Base-by-base conservation (phyloP, 2,888 invertebrate genomes). In the Antheraea assamensis region DNA sequence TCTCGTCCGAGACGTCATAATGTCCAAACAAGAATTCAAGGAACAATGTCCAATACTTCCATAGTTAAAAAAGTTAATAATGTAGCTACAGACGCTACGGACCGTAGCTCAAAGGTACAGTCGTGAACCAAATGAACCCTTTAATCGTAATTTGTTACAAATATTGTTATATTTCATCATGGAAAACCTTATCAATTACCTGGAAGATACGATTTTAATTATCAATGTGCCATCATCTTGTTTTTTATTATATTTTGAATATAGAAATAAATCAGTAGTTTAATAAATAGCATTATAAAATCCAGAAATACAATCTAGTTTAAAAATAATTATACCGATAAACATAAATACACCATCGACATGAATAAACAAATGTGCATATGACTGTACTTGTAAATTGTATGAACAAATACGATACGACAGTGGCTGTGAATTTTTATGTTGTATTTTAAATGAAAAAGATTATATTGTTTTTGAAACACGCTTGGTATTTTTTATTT, bases 351-450 rank as follows among this genome's bases (percentile, higher is more conserved):
- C 2, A 55, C 55, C 2, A 4, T 15, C 15, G 27, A 2, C 17
- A 27, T 27, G 8, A 27, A 15, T 15, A 13, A 27, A 61, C 15
- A 61, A 13, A 27, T 68, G 58, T 61, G 30, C n/a, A 19, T n/a
- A n/a, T 19, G 27, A 35, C n/a, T 72, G 35, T 73, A 70, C 55
- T 30, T 30, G 7, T 24, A 78, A 58, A 47, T 74, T 76, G 66
- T n/a, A 74, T 27, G 27, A 61, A 17, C 35, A 64, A 71, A 49
- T 52, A 31, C 49, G 8, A 74, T 24, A 89, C 83, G 85, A 87
- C 86, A 90, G 78, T 79, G 89, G 89, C 89, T 90, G 90, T 90
- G 90, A 90, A 77, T 78, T 78, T 80, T 78, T 75, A 71, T 49
- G 49, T 35, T 21, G 52, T 71, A 71, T 73, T 71, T 71, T 66